Evolutionary conservation across 2,888 invertebrate genomes (phyloP).

Genomic region (Cancer borealis): DNA sequence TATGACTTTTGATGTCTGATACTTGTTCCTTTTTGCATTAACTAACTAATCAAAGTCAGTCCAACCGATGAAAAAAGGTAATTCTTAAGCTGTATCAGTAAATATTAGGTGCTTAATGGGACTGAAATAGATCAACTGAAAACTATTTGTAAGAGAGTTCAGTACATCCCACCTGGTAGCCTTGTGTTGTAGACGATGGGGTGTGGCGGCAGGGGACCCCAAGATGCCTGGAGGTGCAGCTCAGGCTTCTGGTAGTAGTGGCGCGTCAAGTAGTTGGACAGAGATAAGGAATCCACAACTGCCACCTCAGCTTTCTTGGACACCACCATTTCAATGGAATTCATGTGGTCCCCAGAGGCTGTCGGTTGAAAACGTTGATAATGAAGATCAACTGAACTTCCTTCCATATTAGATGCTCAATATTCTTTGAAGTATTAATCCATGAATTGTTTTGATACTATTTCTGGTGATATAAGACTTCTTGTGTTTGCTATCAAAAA

Average conservation of each 20-base stretch:
- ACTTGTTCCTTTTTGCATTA: no score
- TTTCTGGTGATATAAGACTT: background rate
- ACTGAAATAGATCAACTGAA: background rate
- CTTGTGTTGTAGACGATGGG: slow-evolving; percentile 84
- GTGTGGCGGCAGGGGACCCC: slow-evolving; percentile 86
- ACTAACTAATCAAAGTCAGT: no score
- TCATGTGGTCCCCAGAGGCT: slow-evolving; percentile 84
- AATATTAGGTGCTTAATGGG: background rate
- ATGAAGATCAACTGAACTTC: background rate
- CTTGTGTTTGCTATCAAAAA: background rate
- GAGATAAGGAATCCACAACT: slow-evolving; percentile 84
- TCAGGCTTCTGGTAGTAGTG: slow-evolving; percentile 78
- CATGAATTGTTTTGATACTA: background rate
- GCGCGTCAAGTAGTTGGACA: slow-evolving; percentile 82
- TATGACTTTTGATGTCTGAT: no score
- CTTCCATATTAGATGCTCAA: background rate
- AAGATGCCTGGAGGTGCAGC: slow-evolving; percentile 82
- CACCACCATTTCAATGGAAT: slow-evolving; percentile 84
- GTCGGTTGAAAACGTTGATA: slow-evolving; percentile 58
- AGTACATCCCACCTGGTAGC: slow-evolving; percentile 82
- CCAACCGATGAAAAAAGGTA: no score
- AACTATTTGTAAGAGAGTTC: background rate
- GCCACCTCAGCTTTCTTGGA: slow-evolving; percentile 85
- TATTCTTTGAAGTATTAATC: background rate
- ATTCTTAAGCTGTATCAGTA: no score